These are phyloP conservation scores for Equus przewalskii DNA, from an alignment of 2,113 vertebrate genomes.

Conservation along the genomic window DNA sequence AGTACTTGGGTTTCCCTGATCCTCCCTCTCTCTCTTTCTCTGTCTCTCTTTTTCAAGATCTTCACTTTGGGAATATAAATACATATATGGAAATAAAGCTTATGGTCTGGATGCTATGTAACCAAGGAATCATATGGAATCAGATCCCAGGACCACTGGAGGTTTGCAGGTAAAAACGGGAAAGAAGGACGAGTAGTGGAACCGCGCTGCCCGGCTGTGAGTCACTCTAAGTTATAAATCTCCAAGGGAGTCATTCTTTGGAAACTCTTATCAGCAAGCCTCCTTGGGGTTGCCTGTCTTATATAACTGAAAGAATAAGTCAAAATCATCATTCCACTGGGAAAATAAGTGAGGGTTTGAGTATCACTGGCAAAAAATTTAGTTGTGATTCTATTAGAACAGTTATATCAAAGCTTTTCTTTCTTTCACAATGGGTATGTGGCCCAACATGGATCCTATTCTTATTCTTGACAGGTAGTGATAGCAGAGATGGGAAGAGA, in stretches of 20 bases:
- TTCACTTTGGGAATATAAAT: neutral
- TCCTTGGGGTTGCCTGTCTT: neutral
- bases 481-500: neutral
- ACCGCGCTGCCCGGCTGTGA: neutral
- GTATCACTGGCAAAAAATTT: neutral
- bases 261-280: neutral
- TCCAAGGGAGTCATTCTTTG: neutral
- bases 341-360: neutral
- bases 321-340: neutral
- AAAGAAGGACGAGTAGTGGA: neutral
- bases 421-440: neutral
- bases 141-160: neutral
- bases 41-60: neutral
- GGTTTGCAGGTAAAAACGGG: neutral
- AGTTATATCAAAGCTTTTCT: neutral
- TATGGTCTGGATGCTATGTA: neutral
- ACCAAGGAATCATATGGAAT: neutral
- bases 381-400: neutral
- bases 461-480: neutral
- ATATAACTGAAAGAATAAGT: neutral
- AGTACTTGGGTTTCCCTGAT: neutral
- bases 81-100: neutral
- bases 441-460: neutral
- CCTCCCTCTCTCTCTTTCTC: neutral
- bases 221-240: neutral